These are phyloP conservation scores for Reinhardtius hippoglossoides DNA, from an alignment of 2,113 vertebrate genomes.

Conservation along the genomic window DNA sequence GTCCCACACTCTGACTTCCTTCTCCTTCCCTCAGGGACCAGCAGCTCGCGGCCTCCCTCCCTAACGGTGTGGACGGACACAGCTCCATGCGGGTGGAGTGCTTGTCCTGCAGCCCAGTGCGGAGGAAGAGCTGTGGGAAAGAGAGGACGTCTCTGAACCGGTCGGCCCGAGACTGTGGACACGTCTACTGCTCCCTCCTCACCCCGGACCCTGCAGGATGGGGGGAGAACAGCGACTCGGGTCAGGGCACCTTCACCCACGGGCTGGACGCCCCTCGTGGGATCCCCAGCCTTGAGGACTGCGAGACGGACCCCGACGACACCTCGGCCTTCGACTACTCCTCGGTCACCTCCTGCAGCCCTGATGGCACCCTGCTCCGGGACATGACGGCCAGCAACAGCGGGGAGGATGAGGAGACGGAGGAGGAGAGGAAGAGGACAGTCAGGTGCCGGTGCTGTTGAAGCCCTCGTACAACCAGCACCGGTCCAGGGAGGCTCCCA, in stretches of 20 bases:
- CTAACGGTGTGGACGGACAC: conserved; percentile 35
- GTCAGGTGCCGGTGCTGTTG: conserved; percentile 82
- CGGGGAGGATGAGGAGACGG: conserved; percentile 72
- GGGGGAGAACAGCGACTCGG: conserved; percentile 76
- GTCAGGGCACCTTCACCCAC: conserved; percentile 71
- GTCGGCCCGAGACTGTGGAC: conserved; percentile 44
- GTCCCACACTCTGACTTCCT: neutral
- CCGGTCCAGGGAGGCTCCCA: conserved; percentile 38
- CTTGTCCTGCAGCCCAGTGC: conserved; percentile 75
- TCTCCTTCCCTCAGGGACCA: conserved; percentile 43
- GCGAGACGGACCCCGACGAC: conserved; percentile 78
- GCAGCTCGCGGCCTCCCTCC: conserved; percentile 9
- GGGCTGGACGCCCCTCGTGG: conserved; percentile 7
- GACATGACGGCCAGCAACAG: conserved; percentile 54
- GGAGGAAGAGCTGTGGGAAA: conserved; percentile 52
- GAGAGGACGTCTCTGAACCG: conserved; percentile 23
- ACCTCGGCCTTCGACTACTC: conserved; percentile 83
- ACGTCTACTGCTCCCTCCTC: conserved; percentile 58
- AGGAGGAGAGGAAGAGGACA: conserved; percentile 79
- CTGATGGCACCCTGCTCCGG: conserved; percentile 73
- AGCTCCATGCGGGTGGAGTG: conserved; percentile 69
- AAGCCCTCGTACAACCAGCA: conserved; percentile 73
- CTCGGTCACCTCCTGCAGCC: conserved; percentile 82
- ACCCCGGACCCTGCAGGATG: conserved; percentile 47
- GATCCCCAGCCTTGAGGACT: conserved; percentile 44